Percentiles rank a stretch among this genome's conserved stretches.
Conservation (phyloP, 2,888 invertebrate species). For the Punctoribates punctum region DNA sequence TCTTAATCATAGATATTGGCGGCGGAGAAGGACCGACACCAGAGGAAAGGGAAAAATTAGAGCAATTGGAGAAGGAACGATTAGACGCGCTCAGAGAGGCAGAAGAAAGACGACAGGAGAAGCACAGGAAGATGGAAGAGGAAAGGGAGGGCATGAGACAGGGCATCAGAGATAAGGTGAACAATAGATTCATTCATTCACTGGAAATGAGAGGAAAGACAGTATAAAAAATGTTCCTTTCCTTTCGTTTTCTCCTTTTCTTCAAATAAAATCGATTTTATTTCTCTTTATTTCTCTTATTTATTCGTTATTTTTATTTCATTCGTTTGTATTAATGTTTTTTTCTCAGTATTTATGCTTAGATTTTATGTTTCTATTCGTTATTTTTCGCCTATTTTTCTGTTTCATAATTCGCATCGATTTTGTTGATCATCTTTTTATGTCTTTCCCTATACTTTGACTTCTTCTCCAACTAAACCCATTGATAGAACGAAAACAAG, state of each 20-base stretch:
- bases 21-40: constrained; percentile 47
- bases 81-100: constrained; percentile 96
- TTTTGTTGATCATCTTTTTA: too few relatives aligned
- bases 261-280: background rate
- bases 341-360: too few relatives aligned
- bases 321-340: too few relatives aligned
- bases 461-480: too few relatives aligned
- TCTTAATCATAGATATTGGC: constrained; percentile 42
- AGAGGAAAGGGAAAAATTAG: constrained; percentile 91
- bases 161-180: constrained; percentile 97
- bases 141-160: constrained; percentile 99
- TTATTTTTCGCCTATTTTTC: too few relatives aligned
- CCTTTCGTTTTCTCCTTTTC: background rate
- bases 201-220: too few relatives aligned
- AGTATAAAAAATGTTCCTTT: background rate
- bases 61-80: constrained; percentile 95
- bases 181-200: background rate
- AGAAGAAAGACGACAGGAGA: constrained; percentile 97
- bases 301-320: too few relatives aligned
- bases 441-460: too few relatives aligned
- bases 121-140: constrained; percentile 99
- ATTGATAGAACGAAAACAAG: too few relatives aligned
- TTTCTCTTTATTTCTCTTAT: too few relatives aligned
- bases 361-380: too few relatives aligned
- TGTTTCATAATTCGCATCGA: too few relatives aligned